These are phyloP conservation scores for Colletes gigas DNA, from an alignment of 1,140 invertebrate species.

Conservation along the genomic window DNA sequence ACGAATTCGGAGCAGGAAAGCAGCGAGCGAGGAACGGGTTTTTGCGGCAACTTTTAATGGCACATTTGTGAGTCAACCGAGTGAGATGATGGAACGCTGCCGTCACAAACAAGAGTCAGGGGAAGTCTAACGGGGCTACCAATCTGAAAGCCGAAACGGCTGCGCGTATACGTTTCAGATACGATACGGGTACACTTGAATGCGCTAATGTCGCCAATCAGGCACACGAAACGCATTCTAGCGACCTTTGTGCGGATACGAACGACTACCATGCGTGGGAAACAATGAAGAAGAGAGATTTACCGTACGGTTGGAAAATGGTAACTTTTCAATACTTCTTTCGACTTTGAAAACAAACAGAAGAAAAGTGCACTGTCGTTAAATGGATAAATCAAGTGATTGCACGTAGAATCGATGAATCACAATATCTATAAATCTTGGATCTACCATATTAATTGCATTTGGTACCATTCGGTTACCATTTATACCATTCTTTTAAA, in stretches of 20 bases:
- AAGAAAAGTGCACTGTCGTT: too few species aligned
- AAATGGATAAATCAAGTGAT: too few species aligned
- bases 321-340: too few species aligned
- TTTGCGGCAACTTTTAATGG: conserved; percentile 52
- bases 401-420: too few species aligned
- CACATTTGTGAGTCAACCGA: conserved; percentile 61
- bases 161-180: conserved; percentile 24
- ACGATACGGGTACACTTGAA: not conserved
- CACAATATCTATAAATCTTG: too few species aligned
- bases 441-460: too few species aligned
- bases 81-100: conserved; percentile 66
- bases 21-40: conserved; percentile 53
- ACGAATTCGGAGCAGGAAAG: conserved; percentile 46
- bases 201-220: conserved; percentile 22
- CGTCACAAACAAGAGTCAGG: conserved; percentile 58
- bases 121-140: conserved; percentile 22
- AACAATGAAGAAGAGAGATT: conserved; percentile 11
- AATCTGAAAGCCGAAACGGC: conserved; percentile 64
- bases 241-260: not conserved
- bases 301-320: too few species aligned
- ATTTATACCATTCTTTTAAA: too few species aligned
- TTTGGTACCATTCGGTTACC: too few species aligned
- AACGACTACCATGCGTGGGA: not conserved
- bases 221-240: not conserved
- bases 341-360: not conserved